Base-by-base conservation (phyloP, 35 echinoderm and acorn worm genomes). In the Nesometra sesokonis region DNA sequence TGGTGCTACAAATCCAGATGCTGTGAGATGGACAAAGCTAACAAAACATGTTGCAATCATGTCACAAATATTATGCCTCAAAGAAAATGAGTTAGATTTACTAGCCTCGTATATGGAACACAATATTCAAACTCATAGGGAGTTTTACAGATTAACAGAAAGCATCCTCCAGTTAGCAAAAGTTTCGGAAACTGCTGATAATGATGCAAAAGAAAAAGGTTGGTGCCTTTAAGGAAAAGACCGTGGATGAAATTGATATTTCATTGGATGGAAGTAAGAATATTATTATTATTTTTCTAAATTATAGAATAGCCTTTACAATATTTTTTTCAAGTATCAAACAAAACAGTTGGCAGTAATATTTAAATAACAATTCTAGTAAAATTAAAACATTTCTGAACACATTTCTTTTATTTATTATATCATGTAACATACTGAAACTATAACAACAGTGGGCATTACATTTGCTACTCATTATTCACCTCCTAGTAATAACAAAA, bases 221-320 rank as follows among this genome's bases (percentile, higher is more conserved):
- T 17, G 38, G 30, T 77, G 43, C 46, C 33, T 83, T 29, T 27
- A 33, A 89, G 36, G 88, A 47, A 33, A 89, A 89, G 31, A 57
- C 80, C 0, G 32, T 89, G 17, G 88, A 89, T 83, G 46, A 89
- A 36, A 84, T 89, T n/a, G 35, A 89, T 79, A 34, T 89, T 29
- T 3, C 39, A n/a, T 78, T 84, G 27, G 88, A 89, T n/a, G 88
- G 79, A 30, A 89, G 82, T 43, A 43, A 43, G 39, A 7, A 7
- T 43, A 15, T 7, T 43, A 43, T 43, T 43, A 43, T 15, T 43
- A 15, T 43, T 43, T 43, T 43, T 43, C 4, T 43, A 43, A 43
- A 43, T 43, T 43, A 43, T 43, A 43, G 39, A 43, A 43, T 43
- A 43, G 15, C 15, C 39, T 43, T 43, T 43, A 43, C 15, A 7